These are phyloP conservation scores for Morinoia aosen DNA, from an alignment of 2,888 invertebrate genomes.

Conservation along the genomic window DNA sequence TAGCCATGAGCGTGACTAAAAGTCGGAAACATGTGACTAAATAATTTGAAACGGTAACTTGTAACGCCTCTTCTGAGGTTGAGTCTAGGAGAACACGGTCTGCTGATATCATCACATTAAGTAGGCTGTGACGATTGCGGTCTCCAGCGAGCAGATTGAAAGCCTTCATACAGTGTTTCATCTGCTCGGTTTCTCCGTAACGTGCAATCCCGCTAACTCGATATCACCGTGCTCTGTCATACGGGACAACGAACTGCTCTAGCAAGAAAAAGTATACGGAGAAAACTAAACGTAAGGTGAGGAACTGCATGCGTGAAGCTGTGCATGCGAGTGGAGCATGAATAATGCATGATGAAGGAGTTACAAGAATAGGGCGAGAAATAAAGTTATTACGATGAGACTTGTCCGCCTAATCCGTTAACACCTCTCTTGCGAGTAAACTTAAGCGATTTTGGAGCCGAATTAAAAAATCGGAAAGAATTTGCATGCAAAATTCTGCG, in stretches of 20 bases:
- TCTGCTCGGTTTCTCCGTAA: background rate
- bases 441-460: background rate
- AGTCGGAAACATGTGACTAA: background rate
- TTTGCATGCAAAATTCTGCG: too few species aligned
- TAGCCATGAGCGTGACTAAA: background rate
- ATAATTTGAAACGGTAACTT: background rate
- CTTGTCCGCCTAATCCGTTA: background rate
- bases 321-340: background rate
- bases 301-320: background rate
- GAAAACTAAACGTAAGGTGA: background rate
- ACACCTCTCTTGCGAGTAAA: background rate
- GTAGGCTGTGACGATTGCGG: conserved; percentile 28
- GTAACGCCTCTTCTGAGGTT: background rate
- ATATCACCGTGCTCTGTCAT: background rate
- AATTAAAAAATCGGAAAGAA: background rate
- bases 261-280: background rate
- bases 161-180: background rate
- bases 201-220: conserved; percentile 12
- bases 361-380: background rate
- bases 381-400: background rate
- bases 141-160: background rate
- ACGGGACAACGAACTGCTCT: background rate
- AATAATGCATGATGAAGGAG: background rate
- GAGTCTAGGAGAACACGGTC: background rate
- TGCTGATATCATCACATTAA: background rate